Evolutionary conservation across 2,888 invertebrate genomes (phyloP), one percentile per base, ranked within the genome.

Genomic region (Trimorus sp.): DNA sequence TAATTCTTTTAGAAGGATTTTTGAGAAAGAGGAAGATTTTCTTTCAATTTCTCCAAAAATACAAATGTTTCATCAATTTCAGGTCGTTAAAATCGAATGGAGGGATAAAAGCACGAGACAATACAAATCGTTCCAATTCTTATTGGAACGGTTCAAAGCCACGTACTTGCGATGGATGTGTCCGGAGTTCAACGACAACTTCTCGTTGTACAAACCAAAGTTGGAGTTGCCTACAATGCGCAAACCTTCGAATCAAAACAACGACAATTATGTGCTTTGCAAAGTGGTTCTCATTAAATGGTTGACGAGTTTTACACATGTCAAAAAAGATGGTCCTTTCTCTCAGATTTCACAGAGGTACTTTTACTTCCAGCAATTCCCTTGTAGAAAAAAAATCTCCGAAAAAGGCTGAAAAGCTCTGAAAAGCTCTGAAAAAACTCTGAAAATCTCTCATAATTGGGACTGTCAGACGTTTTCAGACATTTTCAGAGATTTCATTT

Each of bases 151-250:
- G 88, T 98, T 99, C 90, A 98, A 98, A 92, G 93, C 95, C 75
- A 96, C 96, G 90, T 99, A 98, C 92, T 93, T 99, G 87, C 97
- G 96, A 42, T 94, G 96, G 87, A 96, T 99, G 87, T 98, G 98
- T 92, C 98, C 98, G 0, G 95, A 96, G 88, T 98, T 98, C 88
- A 95, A 95, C 89, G 92, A 93, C 78, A 94, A 94, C 85, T 96
- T 96, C 87, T 96, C 97, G 5, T 93, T 98, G 38, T 98, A 98
- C 90, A 95, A 95, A 89, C 97, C 97, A 45, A 95, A 95, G 89
- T 93, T 97, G 89, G 97, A 97, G 87, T 92, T 97, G 84, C 97
- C 97, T 49, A 93, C 94, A 12, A 93, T 95, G 91, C 94, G 97
- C 83, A 96, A 95, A 90, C 94, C 95, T 81, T 95, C 89, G n/a